Percentiles rank a stretch among this genome's conserved stretches.
These are phyloP conservation scores for Dromiciops gliroides DNA, from an alignment of 2,113 vertebrate genomes.

Conservation along the genomic window DNA sequence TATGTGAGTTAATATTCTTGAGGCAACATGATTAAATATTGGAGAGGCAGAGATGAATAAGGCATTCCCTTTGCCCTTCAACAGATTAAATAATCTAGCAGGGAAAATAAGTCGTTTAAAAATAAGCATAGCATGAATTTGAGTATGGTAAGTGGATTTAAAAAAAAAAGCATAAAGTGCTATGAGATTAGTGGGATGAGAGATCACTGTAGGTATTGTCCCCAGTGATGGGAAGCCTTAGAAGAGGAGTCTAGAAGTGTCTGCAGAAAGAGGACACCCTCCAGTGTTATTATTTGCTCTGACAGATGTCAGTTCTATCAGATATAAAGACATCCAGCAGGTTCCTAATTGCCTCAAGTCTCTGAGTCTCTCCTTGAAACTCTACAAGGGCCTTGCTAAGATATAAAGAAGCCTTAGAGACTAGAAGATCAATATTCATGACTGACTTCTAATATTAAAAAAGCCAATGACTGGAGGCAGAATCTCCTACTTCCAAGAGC, in stretches of 20 bases:
- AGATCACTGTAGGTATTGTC: neutral
- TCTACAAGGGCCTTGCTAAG: neutral
- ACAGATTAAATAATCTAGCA: neutral
- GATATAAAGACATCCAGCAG: neutral
- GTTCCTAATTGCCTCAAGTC: neutral
- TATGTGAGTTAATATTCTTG: neutral
- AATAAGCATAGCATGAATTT: neutral
- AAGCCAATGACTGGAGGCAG: neutral
- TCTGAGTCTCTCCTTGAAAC: slow-evolving; percentile 12
- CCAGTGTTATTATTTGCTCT: neutral
- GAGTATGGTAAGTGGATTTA: neutral
- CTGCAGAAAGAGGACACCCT: neutral
- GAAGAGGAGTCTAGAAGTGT: neutral
- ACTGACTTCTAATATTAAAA: neutral
- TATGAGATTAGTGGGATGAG: neutral
- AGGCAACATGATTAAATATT: neutral
- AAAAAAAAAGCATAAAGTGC: neutral
- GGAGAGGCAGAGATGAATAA: neutral
- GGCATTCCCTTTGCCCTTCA: neutral
- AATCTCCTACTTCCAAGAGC: neutral
- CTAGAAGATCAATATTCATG: neutral
- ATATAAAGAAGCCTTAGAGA: neutral
- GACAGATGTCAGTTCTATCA: neutral
- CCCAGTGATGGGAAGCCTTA: neutral
- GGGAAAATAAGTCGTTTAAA: neutral